phyloP scores from a whole-genome alignment of 1,140 invertebrate species.

The Helicorthomorpha holstii region DNA sequence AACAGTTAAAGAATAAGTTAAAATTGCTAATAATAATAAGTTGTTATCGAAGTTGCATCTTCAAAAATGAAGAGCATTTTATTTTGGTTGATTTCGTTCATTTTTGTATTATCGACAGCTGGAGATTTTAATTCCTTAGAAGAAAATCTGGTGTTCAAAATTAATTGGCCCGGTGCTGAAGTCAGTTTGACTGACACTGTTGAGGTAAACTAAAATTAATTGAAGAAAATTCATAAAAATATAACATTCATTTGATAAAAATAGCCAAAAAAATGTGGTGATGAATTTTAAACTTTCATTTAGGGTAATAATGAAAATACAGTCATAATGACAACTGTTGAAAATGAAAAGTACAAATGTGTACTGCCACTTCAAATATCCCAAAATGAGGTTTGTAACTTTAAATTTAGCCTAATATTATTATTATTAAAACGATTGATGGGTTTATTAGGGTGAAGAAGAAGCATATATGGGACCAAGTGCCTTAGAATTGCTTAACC shows the following conservation, averaged over 20 bases:
- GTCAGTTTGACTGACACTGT: background rate
- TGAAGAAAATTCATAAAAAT: background rate
- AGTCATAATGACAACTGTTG: slow-evolving; percentile 28
- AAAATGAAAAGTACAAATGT: slow-evolving; percentile 41
- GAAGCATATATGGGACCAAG: slow-evolving; percentile 36
- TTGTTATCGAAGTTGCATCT: too few species aligned
- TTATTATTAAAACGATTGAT: too few species aligned
- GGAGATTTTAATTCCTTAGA: background rate
- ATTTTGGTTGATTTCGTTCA: background rate
- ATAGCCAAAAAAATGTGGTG: background rate
- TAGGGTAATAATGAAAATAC: background rate
- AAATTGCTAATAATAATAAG: too few species aligned
- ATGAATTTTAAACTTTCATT: background rate
- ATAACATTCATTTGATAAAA: background rate
- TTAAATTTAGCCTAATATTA: too few species aligned
- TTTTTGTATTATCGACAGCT: background rate
- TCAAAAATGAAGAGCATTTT: too few species aligned
- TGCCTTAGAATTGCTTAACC: slow-evolving; percentile 54
- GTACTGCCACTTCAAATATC: slow-evolving; percentile 2
- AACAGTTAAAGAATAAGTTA: too few species aligned
- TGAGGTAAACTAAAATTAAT: background rate
- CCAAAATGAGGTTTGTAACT: background rate
- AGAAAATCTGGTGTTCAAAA: slow-evolving; percentile 3
- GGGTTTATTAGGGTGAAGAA: background rate
- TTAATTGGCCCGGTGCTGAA: slow-evolving; percentile 1